phyloP scores from a whole-genome alignment of 2,888 invertebrate species.

The Oscheius sp. region DNA sequence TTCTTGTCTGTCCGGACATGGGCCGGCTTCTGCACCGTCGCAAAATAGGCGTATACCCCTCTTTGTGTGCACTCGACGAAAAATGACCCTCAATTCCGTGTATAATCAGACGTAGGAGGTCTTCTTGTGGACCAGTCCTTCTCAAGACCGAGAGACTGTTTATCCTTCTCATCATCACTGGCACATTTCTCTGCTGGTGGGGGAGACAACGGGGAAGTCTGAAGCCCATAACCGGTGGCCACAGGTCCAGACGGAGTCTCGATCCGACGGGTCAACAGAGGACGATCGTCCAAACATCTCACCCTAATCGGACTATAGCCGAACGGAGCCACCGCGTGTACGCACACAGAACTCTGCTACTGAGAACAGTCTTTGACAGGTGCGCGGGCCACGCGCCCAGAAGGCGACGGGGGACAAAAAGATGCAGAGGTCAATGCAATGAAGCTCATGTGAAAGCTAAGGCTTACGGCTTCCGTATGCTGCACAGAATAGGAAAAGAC shows the following conservation, averaged over 20 bases:
- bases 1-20: constrained; percentile 12
- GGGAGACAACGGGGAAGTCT: constrained; percentile 8
- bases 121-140: constrained; percentile 11
- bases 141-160: constrained; percentile 4
- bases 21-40: background rate
- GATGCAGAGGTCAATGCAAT: too few species aligned
- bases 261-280: constrained; percentile 36
- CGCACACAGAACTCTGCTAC: constrained; percentile 35
- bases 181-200: background rate
- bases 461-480: too few species aligned
- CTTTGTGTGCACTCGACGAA: constrained; percentile 9
- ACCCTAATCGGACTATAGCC: constrained; percentile 35
- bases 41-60: constrained; percentile 13
- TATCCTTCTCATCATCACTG: constrained; percentile 16
- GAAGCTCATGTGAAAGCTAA: too few species aligned
- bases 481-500: too few species aligned
- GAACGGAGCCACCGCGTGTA: constrained; percentile 33
- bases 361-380: constrained; percentile 31
- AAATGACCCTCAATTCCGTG: constrained; percentile 19
- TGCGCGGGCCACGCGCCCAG: constrained; percentile 12
- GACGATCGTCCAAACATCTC: constrained; percentile 36
- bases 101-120: constrained; percentile 8
- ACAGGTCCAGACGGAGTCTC: constrained; percentile 28
- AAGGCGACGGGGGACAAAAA: background rate
- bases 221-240: constrained; percentile 33